Base-by-base conservation (phyloP, 2,113 vertebrate species). In the Semnornis frantzii region DNA sequence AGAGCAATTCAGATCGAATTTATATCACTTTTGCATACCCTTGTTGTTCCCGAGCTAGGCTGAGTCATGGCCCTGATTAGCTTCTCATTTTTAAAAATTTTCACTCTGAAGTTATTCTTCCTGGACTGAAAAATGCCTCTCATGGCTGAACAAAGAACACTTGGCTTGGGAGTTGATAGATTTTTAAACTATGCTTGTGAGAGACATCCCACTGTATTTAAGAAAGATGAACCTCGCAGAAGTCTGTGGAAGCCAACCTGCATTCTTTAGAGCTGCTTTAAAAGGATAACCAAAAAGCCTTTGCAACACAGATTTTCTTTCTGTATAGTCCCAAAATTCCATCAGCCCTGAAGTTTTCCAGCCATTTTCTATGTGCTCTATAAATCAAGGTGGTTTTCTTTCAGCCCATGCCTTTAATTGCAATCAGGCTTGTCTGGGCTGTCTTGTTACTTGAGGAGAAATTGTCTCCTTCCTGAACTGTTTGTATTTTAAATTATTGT, bases 71-170 rank as follows among this genome's bases (percentile, higher is more conserved):
- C 90, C 42, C 57, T 64, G 85, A 91, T 89, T 79, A 87, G 81
- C 82, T 93, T 72, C 28, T 91, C 0, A 3, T 95, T 68, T n/a
- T 48, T 24, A 28, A 55, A 57, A 57, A 30, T 44, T n/a, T 44
- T 94, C 15, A 57, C 80, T 85, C 62, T 72, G 57, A 90, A 95
- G 69, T 86, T 94, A 70, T 2, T 69, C 72, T 88, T 92, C 73
- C 39, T 82, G 80, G 48, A 78, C 85, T 77, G 80, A 94, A 83
- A 93, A 95, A 91, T 80, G 79, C 93, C 82, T 96, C 76, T 83
- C 65, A 7, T 77, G 93, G 73, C 69, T 90, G 85, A 83, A 65
- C 55, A 77, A 87, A 91, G 85, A 93, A 44, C 73, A 13, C 58
- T 93, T 90, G 54, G 74, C 57, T 94, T 94, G 8, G 11, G 54